phyloP scores from a whole-genome alignment of 2,113 vertebrate species.

The Oceanites oceanicus region DNA sequence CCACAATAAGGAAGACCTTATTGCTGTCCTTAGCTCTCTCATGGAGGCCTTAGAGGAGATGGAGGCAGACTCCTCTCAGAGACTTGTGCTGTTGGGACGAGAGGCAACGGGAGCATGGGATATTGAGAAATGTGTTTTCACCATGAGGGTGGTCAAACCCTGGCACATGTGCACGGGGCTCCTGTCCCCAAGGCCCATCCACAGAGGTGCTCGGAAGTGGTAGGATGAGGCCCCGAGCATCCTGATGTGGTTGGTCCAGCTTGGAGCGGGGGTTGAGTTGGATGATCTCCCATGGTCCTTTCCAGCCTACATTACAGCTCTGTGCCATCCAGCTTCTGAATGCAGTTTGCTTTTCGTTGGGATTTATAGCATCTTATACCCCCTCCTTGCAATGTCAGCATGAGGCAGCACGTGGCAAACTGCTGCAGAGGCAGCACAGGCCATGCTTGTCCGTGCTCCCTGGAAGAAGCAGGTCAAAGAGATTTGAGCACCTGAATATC shows the following conservation, averaged over 20 bases:
- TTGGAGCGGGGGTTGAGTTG: background rate
- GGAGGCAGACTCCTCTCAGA: background rate
- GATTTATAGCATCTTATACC: background rate
- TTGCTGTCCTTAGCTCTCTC: background rate
- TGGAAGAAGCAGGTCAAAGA: background rate
- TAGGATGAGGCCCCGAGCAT: fast-evolving
- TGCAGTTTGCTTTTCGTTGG: background rate
- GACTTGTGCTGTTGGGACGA: fast-evolving
- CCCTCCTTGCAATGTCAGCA: fast-evolving
- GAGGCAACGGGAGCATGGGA: background rate
- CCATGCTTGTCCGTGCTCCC: background rate
- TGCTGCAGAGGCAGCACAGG: background rate
- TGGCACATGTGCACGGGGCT: background rate
- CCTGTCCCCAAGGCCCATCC: background rate
- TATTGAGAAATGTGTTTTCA: background rate
- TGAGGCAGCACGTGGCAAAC: background rate
- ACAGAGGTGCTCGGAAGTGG: background rate
- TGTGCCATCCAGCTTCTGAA: background rate
- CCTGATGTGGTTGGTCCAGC: background rate
- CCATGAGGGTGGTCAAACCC: background rate
- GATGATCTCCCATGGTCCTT: fast-evolving
- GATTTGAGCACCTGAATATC: background rate
- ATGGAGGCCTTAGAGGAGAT: background rate
- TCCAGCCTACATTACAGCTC: background rate
- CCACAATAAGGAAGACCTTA: background rate